A percentile compares a stretch with the other conserved stretches of the same genome.
These are phyloP conservation scores for Brachypterus glaber DNA, from an alignment of 2,888 invertebrate genomes.

Conservation along the genomic window DNA sequence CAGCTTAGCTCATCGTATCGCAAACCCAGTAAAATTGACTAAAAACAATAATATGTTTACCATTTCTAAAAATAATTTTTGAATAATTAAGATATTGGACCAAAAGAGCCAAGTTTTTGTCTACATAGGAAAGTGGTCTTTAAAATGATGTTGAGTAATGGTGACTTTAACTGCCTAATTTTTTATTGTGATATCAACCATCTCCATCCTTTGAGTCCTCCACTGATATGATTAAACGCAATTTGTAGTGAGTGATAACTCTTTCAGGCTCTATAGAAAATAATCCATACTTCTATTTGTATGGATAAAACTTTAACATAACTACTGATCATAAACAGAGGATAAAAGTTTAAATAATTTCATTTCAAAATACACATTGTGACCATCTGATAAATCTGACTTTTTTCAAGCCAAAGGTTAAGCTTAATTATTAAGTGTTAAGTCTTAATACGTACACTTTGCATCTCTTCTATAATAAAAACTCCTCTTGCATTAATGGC, in stretches of 20 bases:
- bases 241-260: too few relatives aligned
- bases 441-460: conserved; percentile 58
- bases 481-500: conserved; percentile 81
- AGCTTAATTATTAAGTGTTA: background rate
- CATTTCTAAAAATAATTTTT: too few relatives aligned
- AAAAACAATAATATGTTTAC: conserved; percentile 23
- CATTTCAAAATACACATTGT: conserved; percentile 10
- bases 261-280: too few relatives aligned
- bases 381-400: background rate
- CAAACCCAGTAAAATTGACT: conserved; percentile 77
- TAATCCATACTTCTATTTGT: too few relatives aligned
- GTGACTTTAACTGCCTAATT: too few relatives aligned
- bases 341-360: too few relatives aligned
- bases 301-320: too few relatives aligned
- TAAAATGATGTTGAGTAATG: conserved; percentile 1
- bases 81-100: too few relatives aligned
- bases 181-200: too few relatives aligned
- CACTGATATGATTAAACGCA: too few relatives aligned
- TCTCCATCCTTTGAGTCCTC: too few relatives aligned
- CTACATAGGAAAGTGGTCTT: background rate
- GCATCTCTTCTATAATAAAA: conserved; percentile 74
- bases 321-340: too few relatives aligned
- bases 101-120: background rate
- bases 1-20: conserved; percentile 85
- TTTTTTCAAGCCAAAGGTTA: conserved; percentile 2